These are phyloP conservation scores for Rhinopomastus cyanomelas DNA, from an alignment of 2,113 vertebrate species.

Conservation along the genomic window DNA sequence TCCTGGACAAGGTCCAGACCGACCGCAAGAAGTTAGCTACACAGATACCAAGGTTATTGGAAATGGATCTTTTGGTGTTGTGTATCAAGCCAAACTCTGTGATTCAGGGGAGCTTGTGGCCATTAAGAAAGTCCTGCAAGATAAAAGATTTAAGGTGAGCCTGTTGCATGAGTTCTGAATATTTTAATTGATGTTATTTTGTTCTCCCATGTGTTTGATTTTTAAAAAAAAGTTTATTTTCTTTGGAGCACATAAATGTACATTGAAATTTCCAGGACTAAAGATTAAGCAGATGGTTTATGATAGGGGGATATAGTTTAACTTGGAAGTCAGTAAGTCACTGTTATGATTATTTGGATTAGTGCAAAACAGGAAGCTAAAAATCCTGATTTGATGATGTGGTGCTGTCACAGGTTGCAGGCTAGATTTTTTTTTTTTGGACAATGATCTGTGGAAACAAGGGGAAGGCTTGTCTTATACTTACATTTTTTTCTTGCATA, in stretches of 20 bases:
- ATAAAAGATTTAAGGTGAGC: slow-evolving; percentile 99
- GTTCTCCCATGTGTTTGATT: not conserved
- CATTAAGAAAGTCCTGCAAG: slow-evolving; percentile 98
- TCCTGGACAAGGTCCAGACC: slow-evolving; percentile 95
- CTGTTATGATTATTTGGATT: not conserved
- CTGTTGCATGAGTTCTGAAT: not conserved
- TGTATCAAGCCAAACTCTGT: slow-evolving; percentile 98
- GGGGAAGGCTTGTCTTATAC: not conserved
- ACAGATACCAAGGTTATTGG: slow-evolving; percentile 99
- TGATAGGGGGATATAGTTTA: slow-evolving; percentile 4
- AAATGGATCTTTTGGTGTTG: slow-evolving; percentile 97
- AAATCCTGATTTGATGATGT: not conserved
- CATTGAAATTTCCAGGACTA: not conserved
- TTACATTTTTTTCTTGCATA: not conserved
- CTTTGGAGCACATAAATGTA: not conserved
- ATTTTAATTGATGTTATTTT: not conserved
- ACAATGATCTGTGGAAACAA: not conserved
- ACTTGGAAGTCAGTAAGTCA: slow-evolving; percentile 12
- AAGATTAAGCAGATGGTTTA: not conserved
- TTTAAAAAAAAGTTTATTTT: not conserved
- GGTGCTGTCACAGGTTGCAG: not conserved
- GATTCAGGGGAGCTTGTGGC: slow-evolving; percentile 98
- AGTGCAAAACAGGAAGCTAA: not conserved
- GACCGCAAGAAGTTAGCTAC: slow-evolving; percentile 98
- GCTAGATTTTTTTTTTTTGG: not conserved